phyloP scores from a whole-genome alignment of 2,113 vertebrate species.

The Arizona elegans region DNA sequence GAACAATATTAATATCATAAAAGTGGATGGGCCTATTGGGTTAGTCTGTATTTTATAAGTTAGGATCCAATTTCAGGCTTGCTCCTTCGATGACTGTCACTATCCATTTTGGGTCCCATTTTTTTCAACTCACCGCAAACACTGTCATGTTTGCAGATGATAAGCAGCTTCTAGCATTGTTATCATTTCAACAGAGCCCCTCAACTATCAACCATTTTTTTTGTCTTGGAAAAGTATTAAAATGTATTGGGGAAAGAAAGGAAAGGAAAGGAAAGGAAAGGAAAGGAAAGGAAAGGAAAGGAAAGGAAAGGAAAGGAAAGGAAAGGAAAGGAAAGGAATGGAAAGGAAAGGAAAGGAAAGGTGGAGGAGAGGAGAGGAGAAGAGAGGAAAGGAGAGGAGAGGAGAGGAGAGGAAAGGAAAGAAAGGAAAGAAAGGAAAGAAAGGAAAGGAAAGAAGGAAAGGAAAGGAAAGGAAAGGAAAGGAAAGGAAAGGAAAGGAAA shows the following conservation, averaged over 20 bases:
- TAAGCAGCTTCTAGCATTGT: conserved; percentile 65
- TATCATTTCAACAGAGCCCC: conserved; percentile 70
- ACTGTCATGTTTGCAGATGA: conserved; percentile 71
- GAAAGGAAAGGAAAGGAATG: too few relatives aligned
- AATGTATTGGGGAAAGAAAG: background rate
- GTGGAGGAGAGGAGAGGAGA: too few relatives aligned
- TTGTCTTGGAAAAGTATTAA: conserved; percentile 63
- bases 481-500: fast-evolving
- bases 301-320: too few relatives aligned
- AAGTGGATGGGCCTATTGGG: conserved; percentile 74
- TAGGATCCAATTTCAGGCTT: conserved; percentile 76
- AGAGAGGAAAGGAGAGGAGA: background rate
- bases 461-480: background rate
- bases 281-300: background rate
- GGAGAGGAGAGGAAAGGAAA: too few relatives aligned
- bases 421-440: too few relatives aligned
- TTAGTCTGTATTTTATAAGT: conserved; percentile 79
- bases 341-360: too few relatives aligned
- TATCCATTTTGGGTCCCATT: conserved; percentile 75
- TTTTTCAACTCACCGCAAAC: conserved; percentile 70
- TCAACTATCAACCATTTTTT: conserved; percentile 67
- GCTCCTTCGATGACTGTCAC: conserved; percentile 76
- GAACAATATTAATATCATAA: conserved; percentile 79
- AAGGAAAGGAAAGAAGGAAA: too few relatives aligned
- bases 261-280: fast-evolving